A percentile compares a stretch with the other conserved stretches of the same genome.
Evolutionary conservation across 2,888 invertebrate species (phyloP).

Genomic region (Odontocolon sp.): DNA sequence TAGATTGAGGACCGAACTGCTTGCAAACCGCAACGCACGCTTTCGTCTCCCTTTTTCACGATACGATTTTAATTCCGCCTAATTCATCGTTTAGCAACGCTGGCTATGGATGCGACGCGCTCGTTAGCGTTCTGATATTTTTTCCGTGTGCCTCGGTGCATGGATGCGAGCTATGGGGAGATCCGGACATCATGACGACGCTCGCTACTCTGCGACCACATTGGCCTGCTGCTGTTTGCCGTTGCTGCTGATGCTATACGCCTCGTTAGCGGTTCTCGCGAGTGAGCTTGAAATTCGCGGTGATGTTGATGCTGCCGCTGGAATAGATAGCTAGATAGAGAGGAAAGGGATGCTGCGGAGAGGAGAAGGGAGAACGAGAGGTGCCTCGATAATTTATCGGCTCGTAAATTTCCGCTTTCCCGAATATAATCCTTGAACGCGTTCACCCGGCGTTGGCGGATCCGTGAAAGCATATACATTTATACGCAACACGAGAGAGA

Average conservation of each 20-base stretch:
- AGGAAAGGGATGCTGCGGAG: background rate
- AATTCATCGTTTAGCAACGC: background rate
- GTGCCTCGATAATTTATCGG: conserved; percentile 74
- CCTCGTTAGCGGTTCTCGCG: conserved; percentile 74
- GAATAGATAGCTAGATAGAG: conserved; percentile 10
- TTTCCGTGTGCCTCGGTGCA: background rate
- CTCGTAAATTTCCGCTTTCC: conserved; percentile 76
- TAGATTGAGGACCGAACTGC: background rate
- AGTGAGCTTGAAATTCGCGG: conserved; percentile 53
- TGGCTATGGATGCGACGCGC: background rate
- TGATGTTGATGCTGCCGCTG: conserved; percentile 42
- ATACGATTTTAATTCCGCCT: conserved; percentile 14
- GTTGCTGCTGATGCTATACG: conserved; percentile 65
- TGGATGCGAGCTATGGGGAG: background rate
- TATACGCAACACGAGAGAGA: background rate
- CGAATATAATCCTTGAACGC: conserved; percentile 70
- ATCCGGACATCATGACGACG: too few relatives aligned
- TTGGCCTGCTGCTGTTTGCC: background rate
- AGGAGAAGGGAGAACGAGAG: conserved; percentile 13
- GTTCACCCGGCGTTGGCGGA: conserved; percentile 14
- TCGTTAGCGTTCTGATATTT: conserved; percentile 25
- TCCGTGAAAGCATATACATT: background rate
- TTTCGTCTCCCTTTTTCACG: background rate
- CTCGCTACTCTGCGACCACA: too few relatives aligned
- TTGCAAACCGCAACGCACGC: background rate